Base-by-base conservation (phyloP, 2,888 invertebrate genomes). In the Linnaemya tessellans region DNA sequence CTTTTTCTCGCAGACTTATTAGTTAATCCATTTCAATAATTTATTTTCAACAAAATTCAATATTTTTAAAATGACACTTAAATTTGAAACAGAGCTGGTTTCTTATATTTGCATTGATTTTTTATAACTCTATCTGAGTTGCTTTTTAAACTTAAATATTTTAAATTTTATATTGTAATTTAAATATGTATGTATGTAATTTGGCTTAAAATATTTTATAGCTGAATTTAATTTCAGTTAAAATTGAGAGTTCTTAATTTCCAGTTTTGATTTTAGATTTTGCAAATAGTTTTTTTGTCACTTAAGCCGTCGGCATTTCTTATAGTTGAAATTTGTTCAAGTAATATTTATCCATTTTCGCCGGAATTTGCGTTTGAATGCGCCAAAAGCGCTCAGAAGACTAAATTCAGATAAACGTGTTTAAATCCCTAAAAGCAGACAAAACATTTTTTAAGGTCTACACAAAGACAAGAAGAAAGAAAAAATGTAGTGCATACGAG, bases 351-450 rank as follows among this genome's bases (percentile, higher is more conserved):
- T 58, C 22, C 68, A 10, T 64, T 38, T 38, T 49, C 22, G 1
- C 20, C 3, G 15, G 9, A 43, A 79, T 58, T 85, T 83, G 88
- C 89, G 89, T 90, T 90, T 87, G 88, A 88, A 89, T 89, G 89
- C 90, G 91, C 90, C 91, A 89, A 91, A 90, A 90, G 91, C 90
- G 90, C 89, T 89, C 88, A 89, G 89, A 90, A 88, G 88, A 91
- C 91, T 91, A 89, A 91, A 89, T 87, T 84, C 84, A 30, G 81
- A 88, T 86, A 87, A 89, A 87, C 81, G 74, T 84, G 86, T 49
- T 71, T 65, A 84, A 84, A 41, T 35, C 77, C 87, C 88, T 88
- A 71, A 71, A 84, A 84, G 75, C 49, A 83, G 75, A 62, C 71
- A 84, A 80, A 64, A 64, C 49, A 84, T 62, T 46, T 68, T 68